Evolutionary conservation across 2,797 vertebrate genomes (phyloP).

Genomic region (Nyctibius grandis): DNA sequence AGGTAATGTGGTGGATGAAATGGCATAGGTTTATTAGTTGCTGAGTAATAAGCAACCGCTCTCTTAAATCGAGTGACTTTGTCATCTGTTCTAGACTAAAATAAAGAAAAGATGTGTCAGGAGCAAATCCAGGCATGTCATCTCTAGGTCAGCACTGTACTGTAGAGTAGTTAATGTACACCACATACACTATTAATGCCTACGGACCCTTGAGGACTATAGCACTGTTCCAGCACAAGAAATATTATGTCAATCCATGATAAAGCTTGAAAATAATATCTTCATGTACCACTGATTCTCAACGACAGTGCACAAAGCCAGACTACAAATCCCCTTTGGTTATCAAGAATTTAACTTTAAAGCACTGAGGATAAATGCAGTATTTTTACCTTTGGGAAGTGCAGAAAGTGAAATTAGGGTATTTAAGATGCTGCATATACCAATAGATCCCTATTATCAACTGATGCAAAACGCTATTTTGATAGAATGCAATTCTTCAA

Average conservation of each 20-base stretch:
- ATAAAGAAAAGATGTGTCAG: constrained; percentile 34
- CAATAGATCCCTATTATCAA: background rate
- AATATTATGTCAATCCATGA: background rate
- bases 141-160: background rate
- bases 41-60: constrained; percentile 92
- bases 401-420: background rate
- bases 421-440: background rate
- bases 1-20: constrained; percentile 83
- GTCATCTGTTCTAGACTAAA: constrained; percentile 92
- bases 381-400: background rate
- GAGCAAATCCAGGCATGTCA: background rate
- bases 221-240: background rate
- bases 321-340: background rate
- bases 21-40: constrained; percentile 84
- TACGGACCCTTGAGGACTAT: background rate
- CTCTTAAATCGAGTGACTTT: constrained; percentile 93
- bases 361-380: background rate
- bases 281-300: background rate
- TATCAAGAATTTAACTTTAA: background rate
- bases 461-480: background rate
- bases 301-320: background rate
- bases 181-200: background rate
- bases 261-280: background rate
- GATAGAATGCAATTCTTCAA: background rate
- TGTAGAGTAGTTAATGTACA: background rate